These are phyloP conservation scores for Plectrocnemia conspersa DNA, from an alignment of 1,140 invertebrate species.

Conservation along the genomic window DNA sequence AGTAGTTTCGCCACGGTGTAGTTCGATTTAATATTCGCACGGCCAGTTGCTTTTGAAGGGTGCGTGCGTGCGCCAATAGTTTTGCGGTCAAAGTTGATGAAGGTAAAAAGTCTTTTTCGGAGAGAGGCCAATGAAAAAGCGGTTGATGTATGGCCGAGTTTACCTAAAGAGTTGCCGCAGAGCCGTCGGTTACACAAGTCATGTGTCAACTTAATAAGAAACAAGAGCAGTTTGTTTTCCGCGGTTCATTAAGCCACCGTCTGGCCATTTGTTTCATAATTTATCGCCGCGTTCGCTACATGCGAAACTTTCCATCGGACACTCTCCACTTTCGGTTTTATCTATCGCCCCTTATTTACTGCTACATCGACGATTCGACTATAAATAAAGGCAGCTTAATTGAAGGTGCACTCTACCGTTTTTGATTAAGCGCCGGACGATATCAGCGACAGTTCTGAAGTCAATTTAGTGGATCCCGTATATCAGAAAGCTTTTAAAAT, in stretches of 20 bases:
- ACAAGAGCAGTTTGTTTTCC: constrained; percentile 35
- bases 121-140: constrained; percentile 23
- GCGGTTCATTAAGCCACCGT: constrained; percentile 33
- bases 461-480: too few species aligned
- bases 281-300: constrained; percentile 31
- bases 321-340: constrained; percentile 10
- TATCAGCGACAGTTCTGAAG: too few species aligned
- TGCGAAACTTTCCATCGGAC: constrained; percentile 18
- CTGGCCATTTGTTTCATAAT: constrained; percentile 31
- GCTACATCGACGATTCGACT: too few species aligned
- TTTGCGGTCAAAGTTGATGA: too few species aligned
- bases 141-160: constrained; percentile 16
- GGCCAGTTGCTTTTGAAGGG: too few species aligned
- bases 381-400: too few species aligned
- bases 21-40: too few species aligned
- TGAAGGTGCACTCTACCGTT: too few species aligned
- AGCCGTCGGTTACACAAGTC: constrained; percentile 29
- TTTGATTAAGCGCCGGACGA: too few species aligned
- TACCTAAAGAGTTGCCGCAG: constrained; percentile 12
- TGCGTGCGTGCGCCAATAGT: too few species aligned
- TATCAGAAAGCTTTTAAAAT: too few species aligned
- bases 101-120: constrained; percentile 1
- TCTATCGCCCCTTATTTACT: constrained; percentile 9
- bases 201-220: constrained; percentile 36
- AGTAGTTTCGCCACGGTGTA: too few species aligned